phyloP scores from a whole-genome alignment of 2,113 vertebrate genomes.

The Bostrychus sinensis region DNA sequence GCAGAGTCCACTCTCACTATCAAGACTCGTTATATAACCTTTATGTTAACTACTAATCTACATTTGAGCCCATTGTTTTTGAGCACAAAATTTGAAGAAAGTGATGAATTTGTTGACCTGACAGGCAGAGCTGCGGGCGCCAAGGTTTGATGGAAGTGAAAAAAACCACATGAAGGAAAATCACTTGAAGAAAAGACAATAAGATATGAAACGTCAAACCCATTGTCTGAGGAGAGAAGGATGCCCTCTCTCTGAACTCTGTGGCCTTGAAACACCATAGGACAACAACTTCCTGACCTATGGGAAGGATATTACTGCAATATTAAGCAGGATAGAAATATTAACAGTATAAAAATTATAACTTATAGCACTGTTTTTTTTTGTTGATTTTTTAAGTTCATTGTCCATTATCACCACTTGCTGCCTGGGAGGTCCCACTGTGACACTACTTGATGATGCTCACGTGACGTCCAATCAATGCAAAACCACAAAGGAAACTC shows the following conservation, averaged over 20 bases:
- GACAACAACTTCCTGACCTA: conserved; percentile 81
- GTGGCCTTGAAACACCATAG: conserved; percentile 73
- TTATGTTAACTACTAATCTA: conserved; percentile 73
- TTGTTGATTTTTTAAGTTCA: conserved; percentile 53
- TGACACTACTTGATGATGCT: conserved; percentile 72
- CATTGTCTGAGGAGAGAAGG: conserved; percentile 59
- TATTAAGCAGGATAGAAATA: conserved; percentile 76
- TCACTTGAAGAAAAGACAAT: conserved; percentile 44
- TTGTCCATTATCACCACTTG: conserved; percentile 81
- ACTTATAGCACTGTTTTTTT: conserved; percentile 83
- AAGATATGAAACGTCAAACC: conserved; percentile 55
- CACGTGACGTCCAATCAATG: conserved; percentile 25
- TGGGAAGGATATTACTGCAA: conserved; percentile 79
- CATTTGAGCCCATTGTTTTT: conserved; percentile 70
- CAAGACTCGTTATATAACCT: conserved; percentile 66
- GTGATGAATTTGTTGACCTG: conserved; percentile 35
- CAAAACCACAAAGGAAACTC: not conserved
- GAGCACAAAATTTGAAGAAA: conserved; percentile 65
- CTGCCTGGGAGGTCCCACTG: conserved; percentile 78
- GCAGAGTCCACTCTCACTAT: conserved; percentile 78
- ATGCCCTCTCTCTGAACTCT: conserved; percentile 64
- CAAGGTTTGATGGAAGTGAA: conserved; percentile 42
- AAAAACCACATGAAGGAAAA: conserved; percentile 44
- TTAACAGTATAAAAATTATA: conserved; percentile 77
- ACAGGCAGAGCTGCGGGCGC: conserved; percentile 57